A percentile compares a stretch with the other conserved stretches of the same genome.
These are phyloP conservation scores for Asobara japonica DNA, from an alignment of 1,140 invertebrate species.

Conservation along the genomic window DNA sequence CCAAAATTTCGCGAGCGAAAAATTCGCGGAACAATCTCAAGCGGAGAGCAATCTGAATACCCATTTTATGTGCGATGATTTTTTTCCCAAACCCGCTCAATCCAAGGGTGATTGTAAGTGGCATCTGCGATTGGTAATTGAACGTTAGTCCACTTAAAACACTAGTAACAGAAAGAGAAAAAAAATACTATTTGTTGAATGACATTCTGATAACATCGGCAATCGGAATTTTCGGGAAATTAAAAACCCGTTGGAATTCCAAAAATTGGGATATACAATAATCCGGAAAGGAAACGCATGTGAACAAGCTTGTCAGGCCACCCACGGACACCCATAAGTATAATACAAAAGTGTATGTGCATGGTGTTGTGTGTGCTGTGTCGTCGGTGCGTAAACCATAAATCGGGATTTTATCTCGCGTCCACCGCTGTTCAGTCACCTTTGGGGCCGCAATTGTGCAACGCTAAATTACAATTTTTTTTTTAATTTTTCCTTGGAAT, in stretches of 20 bases:
- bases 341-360: conserved; percentile 39
- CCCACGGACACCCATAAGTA: conserved; percentile 64
- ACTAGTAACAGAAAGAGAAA: no score
- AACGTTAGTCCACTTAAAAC: no score
- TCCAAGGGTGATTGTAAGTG: no score
- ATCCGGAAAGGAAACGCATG: conserved; percentile 34
- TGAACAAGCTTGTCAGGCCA: conserved; percentile 51
- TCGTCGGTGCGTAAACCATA: conserved; percentile 51
- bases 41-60: no score
- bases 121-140: no score
- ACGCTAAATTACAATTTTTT: conserved; percentile 49
- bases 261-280: conserved; percentile 1
- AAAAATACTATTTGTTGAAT: not conserved
- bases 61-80: no score
- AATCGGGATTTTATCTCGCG: conserved; percentile 64
- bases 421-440: conserved; percentile 40
- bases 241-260: not conserved
- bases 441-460: conserved; percentile 48
- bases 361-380: conserved; percentile 13
- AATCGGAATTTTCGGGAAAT: not conserved
- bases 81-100: no score
- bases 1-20: no score
- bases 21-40: no score
- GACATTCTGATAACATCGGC: not conserved
- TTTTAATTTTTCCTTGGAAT: not conserved